These are phyloP conservation scores for Anoplopoma fimbria DNA, from an alignment of 2,113 vertebrate species.

Conservation along the genomic window DNA sequence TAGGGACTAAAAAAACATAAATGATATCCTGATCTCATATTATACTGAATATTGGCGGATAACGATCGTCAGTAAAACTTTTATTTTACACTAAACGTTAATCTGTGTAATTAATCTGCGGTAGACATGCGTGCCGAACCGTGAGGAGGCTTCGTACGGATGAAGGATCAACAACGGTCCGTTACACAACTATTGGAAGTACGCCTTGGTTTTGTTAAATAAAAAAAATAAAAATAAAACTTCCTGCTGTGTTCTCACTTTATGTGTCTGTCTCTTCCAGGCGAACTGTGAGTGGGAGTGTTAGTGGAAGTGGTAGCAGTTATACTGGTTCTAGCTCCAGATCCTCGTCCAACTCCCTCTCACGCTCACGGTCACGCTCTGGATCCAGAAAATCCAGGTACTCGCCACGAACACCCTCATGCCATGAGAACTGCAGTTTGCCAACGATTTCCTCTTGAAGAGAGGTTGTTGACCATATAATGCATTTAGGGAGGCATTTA, in stretches of 20 bases:
- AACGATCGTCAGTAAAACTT: too few relatives aligned
- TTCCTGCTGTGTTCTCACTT: not conserved
- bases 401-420: not conserved
- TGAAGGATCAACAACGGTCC: too few relatives aligned
- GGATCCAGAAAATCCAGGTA: constrained; percentile 92
- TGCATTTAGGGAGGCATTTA: not conserved
- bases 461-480: not conserved
- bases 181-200: too few relatives aligned
- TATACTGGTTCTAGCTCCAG: constrained; percentile 94
- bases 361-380: constrained; percentile 85
- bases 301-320: constrained; percentile 93
- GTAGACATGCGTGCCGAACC: too few relatives aligned
- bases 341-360: constrained; percentile 89
- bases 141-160: too few relatives aligned
- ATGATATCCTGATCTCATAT: too few relatives aligned
- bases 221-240: not conserved
- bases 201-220: not conserved
- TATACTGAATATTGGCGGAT: too few relatives aligned
- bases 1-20: too few relatives aligned
- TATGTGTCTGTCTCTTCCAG: constrained; percentile 77
- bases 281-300: constrained; percentile 90
- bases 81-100: too few relatives aligned
- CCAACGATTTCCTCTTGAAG: not conserved
- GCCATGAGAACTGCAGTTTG: not conserved
- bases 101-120: too few relatives aligned